Base-by-base conservation (phyloP, 1,140 invertebrate genomes). In the Aphelinus certus region DNA sequence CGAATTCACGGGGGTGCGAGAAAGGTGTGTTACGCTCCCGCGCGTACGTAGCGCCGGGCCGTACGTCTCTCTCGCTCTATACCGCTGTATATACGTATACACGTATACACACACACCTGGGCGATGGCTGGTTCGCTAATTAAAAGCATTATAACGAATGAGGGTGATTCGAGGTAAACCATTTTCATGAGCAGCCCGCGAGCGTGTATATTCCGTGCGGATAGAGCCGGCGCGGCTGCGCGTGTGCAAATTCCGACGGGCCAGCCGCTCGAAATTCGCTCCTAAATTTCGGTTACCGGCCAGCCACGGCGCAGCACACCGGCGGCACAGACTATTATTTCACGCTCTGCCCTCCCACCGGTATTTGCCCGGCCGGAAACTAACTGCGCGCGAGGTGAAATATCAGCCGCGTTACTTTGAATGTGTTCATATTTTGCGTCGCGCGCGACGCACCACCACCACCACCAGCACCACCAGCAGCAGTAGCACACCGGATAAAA, bases 71-170 rank as follows among this genome's bases (percentile, higher is more conserved):
- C 7, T 57, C 42, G 53, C 26, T 26, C 26, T 26, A 26, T 26
- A 26, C 26, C 26, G 26, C 26, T 26, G 26, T 26, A 26, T 26
- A 26, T 26, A 26, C 26, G 26, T 26, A 26, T 26, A 26, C 26
- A 26, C 26, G 26, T 26, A 26, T 46, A 9, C 51, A 10, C 55
- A 51, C 49, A 42, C 10, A 9, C 9, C 1, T 53, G 7, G 3
- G 49, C 51, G 60, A 71, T 71, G 51, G 60, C 49, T 63, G 46
- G 71, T 46, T 66, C 74, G 69, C 68, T 71, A 71, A 76, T 76
- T 76, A 76, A 76, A 71, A 71, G 49, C 68, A 67, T 64, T 60
- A 60, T 75, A 75, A 75, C 53, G 67, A 71, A 71, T 61, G 74
- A 48, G 74, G 68, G 62, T 53, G 68, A 76, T 66, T 71, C 68